These are phyloP conservation scores for Choreutis nemorana DNA, from an alignment of 2,888 invertebrate genomes.

Conservation along the genomic window DNA sequence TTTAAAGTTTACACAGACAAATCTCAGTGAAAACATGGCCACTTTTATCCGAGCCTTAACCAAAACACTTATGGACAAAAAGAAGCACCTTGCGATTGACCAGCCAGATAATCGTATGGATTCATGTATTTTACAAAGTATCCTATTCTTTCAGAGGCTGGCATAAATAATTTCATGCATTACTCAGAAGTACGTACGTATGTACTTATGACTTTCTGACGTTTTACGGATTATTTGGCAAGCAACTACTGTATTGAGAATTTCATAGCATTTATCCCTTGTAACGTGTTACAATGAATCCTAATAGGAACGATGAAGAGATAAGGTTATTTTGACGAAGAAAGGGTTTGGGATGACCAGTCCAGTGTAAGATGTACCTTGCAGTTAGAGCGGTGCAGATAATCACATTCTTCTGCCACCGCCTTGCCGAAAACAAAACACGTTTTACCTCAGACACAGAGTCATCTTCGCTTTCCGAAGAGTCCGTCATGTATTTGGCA, in stretches of 20 bases:
- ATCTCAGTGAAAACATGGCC: constrained; percentile 63
- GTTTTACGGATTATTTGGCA: constrained; percentile 67
- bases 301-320: constrained; percentile 24
- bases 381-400: constrained; percentile 68
- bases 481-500: constrained; percentile 90
- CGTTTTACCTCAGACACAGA: constrained; percentile 93
- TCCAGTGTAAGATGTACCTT: constrained; percentile 73
- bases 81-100: constrained; percentile 36
- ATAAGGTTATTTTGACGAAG: constrained; percentile 23
- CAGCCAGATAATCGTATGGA: constrained; percentile 25
- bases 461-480: constrained; percentile 96
- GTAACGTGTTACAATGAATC: constrained; percentile 38
- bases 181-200: constrained; percentile 60
- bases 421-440: constrained; percentile 64
- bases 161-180: constrained; percentile 61
- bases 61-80: constrained; percentile 59
- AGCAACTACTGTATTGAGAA: constrained; percentile 55
- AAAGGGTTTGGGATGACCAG: constrained; percentile 43
- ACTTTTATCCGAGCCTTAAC: constrained; percentile 42
- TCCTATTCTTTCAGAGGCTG: constrained; percentile 46
- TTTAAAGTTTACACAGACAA: too few relatives aligned
- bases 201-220: constrained; percentile 65
- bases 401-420: constrained; percentile 65
- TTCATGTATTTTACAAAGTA: constrained; percentile 47
- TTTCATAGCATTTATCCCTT: constrained; percentile 40